phyloP scores from a whole-genome alignment of 2,113 vertebrate species.

The Picathartes gymnocephalus region DNA sequence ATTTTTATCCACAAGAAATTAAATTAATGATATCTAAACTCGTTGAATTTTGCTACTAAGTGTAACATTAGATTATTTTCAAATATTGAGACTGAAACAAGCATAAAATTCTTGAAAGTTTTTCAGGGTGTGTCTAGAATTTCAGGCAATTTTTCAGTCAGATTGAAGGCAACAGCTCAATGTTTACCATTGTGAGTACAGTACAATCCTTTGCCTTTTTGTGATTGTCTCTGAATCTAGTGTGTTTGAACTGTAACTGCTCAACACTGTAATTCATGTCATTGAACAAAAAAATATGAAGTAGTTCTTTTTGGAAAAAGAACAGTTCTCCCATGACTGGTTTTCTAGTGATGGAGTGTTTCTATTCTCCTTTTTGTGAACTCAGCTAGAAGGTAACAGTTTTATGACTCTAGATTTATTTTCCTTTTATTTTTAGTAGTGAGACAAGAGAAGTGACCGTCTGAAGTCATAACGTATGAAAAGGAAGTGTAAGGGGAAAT shows the following conservation, averaged over 20 bases:
- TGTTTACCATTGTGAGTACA: neutral
- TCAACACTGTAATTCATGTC: neutral
- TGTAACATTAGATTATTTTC: neutral
- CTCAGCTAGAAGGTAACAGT: neutral
- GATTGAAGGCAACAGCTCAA: neutral
- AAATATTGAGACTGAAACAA: neutral
- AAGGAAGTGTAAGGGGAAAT: neutral
- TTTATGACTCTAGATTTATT: constrained; percentile 27
- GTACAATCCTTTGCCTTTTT: neutral
- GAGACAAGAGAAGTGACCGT: neutral
- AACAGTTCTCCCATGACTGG: neutral
- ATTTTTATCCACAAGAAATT: neutral
- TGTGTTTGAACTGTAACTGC: neutral
- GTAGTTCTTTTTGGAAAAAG: neutral
- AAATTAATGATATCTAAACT: neutral
- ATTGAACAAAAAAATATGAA: neutral
- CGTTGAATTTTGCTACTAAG: neutral
- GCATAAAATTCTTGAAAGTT: neutral
- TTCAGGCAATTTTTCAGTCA: neutral
- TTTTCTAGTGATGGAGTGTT: neutral
- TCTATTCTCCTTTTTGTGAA: neutral
- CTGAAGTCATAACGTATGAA: neutral
- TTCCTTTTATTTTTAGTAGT: neutral
- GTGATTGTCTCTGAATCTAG: neutral
- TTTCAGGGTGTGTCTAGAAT: neutral